Evolutionary conservation across 2,797 vertebrate genomes (phyloP), one percentile per base, ranked within the genome.

Genomic region (Coregonus suidteri): DNA sequence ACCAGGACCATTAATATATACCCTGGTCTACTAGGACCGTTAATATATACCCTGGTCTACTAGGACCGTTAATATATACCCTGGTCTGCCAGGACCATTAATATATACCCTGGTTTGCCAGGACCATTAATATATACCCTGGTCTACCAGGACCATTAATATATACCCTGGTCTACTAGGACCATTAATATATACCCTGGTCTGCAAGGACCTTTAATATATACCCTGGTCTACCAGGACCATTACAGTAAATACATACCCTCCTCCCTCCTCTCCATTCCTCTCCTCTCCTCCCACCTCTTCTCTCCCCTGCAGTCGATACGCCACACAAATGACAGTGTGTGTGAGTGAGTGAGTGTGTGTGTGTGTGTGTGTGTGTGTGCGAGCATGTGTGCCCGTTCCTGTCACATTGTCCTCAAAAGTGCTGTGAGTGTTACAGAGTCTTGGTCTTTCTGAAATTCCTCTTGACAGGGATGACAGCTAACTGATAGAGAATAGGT

Each of bases 321-420:
- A 89, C 83, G 82, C 82, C 78, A 73, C 74, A 80, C 77, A 87
- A 93, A 91, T 89, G 86, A 90, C 80, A 81, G 83, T 41, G 37
- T 37, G 25, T 25, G 25, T 25, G 25, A 25, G 25, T 25, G 25
- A 25, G 25, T 25, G 25, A 25, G 82, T 81, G 20, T 31, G 82
- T 75, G 68, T 66, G 20, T 75, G 41, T 51, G 56, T 59, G 56
- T 30, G 64, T 66, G 20, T 51, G 69, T 71, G 41, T 51, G 69
- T 52, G 47, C 47, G 56, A 13, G 64, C 20, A n/a, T 25, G 70
- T 71, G 47, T 52, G 70, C 20, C 47, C 20, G 62, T 74, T 79
- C 79, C 81, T 80, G 81, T 90, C 90, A 88, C 83, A 87, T 87
- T 89, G 83, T 88, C 80, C 84, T 91, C 82, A 79, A 83, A 91